Conservation (phyloP, 2,888 invertebrate species). For the Campoplex nolae region DNA sequence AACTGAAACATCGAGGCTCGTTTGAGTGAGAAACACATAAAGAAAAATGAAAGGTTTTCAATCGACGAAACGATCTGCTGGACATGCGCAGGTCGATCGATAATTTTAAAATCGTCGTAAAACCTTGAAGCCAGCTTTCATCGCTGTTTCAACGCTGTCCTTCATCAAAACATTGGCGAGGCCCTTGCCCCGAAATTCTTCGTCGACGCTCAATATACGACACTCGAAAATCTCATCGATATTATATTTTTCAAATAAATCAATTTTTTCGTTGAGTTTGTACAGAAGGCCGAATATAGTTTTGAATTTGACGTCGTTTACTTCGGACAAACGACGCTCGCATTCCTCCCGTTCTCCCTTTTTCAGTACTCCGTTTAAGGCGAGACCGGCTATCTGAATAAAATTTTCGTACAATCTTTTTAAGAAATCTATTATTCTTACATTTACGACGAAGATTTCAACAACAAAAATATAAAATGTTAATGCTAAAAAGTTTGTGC, state of each 20-base stretch:
- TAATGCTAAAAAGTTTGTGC: too few species aligned
- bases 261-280: slow-evolving; percentile 88
- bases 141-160: slow-evolving; percentile 89
- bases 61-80: slow-evolving; percentile 6
- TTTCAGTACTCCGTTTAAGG: slow-evolving; percentile 91
- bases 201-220: slow-evolving; percentile 92
- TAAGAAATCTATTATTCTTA: neutral
- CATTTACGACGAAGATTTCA: too few species aligned
- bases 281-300: slow-evolving; percentile 92
- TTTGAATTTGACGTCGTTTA: slow-evolving; percentile 90
- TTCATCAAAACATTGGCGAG: slow-evolving; percentile 90
- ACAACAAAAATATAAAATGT: too few species aligned
- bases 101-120: slow-evolving; percentile 24
- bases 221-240: slow-evolving; percentile 92
- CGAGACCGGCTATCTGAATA: slow-evolving; percentile 91
- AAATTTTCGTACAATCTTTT: neutral
- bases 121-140: slow-evolving; percentile 90
- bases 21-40: neutral
- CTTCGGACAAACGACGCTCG: slow-evolving; percentile 88
- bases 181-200: slow-evolving; percentile 90
- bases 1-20: neutral
- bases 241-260: slow-evolving; percentile 89
- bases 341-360: slow-evolving; percentile 90
- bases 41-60: neutral
- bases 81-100: slow-evolving; percentile 19